Percentiles rank a stretch among this genome's conserved stretches.
phyloP scores from a whole-genome alignment of 64 coral and sea anemone genomes.

The Orbicella faveolata region DNA sequence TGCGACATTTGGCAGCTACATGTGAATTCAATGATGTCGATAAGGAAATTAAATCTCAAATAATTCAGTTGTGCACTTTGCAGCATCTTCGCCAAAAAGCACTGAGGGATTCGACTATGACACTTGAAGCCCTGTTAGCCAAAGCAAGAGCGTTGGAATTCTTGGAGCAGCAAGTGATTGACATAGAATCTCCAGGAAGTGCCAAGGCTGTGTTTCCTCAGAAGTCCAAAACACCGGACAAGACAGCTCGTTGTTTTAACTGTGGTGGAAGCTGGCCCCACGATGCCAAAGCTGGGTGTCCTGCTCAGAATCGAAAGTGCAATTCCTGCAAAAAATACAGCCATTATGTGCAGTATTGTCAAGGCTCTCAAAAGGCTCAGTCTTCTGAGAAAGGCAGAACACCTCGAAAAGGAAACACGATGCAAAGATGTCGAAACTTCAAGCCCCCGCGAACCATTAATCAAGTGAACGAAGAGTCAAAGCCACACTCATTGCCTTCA shows the following conservation, averaged over 20 bases:
- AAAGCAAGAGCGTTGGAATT: conserved; percentile 60
- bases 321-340: conserved; percentile 23
- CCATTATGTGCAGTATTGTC: conserved; percentile 23
- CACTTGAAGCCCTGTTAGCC: conserved; percentile 37
- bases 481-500: background rate
- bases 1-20: conserved; percentile 40
- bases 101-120: conserved; percentile 8
- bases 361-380: no score
- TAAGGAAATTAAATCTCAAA: conserved; percentile 50
- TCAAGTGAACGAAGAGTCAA: conserved; percentile 7
- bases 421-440: background rate
- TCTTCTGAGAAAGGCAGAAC: background rate
- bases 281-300: background rate
- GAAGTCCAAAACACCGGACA: conserved; percentile 18
- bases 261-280: conserved; percentile 22
- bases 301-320: conserved; percentile 4
- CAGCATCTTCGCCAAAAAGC: conserved; percentile 39
- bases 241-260: conserved; percentile 33
- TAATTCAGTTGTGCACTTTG: conserved; percentile 52
- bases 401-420: background rate
- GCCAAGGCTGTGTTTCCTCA: conserved; percentile 27
- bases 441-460: background rate
- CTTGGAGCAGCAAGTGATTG: conserved; percentile 39
- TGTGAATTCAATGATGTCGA: conserved; percentile 45
- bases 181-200: conserved; percentile 40